phyloP scores from a whole-genome alignment of 2,888 invertebrate genomes.

The Azorinus chamasolen region DNA sequence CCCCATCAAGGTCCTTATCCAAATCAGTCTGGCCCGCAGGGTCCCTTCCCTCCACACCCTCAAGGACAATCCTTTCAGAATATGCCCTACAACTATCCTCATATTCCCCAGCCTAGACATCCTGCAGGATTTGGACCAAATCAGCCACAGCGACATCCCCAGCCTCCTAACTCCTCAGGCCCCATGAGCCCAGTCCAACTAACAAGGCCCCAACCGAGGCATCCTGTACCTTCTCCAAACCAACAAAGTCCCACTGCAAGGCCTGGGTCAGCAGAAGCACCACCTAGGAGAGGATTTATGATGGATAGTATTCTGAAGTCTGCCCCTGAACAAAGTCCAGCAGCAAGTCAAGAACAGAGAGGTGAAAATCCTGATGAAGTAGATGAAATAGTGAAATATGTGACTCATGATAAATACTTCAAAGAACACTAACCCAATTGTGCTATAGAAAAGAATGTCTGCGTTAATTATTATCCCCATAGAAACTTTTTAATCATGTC shows the following conservation, averaged over 20 bases:
- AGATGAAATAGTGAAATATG: constrained; percentile 77
- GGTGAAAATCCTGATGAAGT: constrained; percentile 75
- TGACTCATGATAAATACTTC: constrained; percentile 59
- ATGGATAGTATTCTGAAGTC: constrained; percentile 67
- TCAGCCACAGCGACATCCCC: constrained; percentile 9
- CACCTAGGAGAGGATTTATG: constrained; percentile 57
- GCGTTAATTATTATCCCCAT: too few species aligned
- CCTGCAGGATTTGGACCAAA: constrained; percentile 16
- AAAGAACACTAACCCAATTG: constrained; percentile 51
- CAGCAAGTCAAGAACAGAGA: too few species aligned
- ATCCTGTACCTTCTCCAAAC: constrained; percentile 15
- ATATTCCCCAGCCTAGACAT: constrained; percentile 28
- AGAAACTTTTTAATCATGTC: too few species aligned
- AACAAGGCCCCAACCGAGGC: constrained; percentile 31
- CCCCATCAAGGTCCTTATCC: constrained; percentile 21
- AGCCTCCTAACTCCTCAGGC: constrained; percentile 6
- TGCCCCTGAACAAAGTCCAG: constrained; percentile 19
- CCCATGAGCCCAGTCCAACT: constrained; percentile 33
- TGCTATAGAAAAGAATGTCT: too few species aligned
- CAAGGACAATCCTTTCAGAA: constrained; percentile 36
- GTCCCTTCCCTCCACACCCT: constrained; percentile 14
- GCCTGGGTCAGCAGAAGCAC: background rate
- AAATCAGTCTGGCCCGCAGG: constrained; percentile 14
- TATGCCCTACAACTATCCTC: constrained; percentile 51
- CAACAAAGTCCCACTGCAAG: constrained; percentile 14